These are phyloP conservation scores for Arion vulgaris DNA, from an alignment of 1,140 invertebrate genomes.

Conservation along the genomic window DNA sequence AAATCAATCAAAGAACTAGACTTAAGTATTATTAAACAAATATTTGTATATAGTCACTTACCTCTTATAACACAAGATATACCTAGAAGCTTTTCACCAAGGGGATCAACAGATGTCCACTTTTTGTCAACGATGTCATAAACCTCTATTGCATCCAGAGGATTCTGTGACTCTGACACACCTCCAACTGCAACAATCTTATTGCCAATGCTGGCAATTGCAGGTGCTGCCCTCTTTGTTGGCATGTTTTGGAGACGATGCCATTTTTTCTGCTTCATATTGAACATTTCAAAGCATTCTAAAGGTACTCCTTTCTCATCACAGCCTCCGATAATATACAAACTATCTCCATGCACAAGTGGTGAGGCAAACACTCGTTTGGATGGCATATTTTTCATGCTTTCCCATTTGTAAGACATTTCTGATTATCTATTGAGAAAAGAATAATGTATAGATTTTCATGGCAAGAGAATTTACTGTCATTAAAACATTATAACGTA, in stretches of 20 bases:
- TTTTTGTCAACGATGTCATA: slow-evolving; percentile 62
- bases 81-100: slow-evolving; percentile 60
- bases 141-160: slow-evolving; percentile 67
- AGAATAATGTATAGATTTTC: too few species aligned
- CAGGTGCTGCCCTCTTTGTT: slow-evolving; percentile 66
- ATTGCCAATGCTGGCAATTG: slow-evolving; percentile 59
- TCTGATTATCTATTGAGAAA: background rate
- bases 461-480: too few species aligned
- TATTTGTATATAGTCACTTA: too few species aligned
- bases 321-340: slow-evolving; percentile 71
- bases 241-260: slow-evolving; percentile 60
- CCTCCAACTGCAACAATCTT: slow-evolving; percentile 68
- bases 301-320: slow-evolving; percentile 66
- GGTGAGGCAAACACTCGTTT: slow-evolving; percentile 67
- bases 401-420: slow-evolving; percentile 48
- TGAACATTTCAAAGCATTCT: slow-evolving; percentile 64
- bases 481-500: too few species aligned
- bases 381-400: slow-evolving; percentile 57
- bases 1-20: too few species aligned
- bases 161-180: slow-evolving; percentile 62
- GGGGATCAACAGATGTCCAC: slow-evolving; percentile 58
- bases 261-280: slow-evolving; percentile 64
- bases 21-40: too few species aligned
- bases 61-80: slow-evolving; percentile 65
- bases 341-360: slow-evolving; percentile 51